phyloP scores from a whole-genome alignment of 2,113 vertebrate genomes.

The Prietella phreatophila region DNA sequence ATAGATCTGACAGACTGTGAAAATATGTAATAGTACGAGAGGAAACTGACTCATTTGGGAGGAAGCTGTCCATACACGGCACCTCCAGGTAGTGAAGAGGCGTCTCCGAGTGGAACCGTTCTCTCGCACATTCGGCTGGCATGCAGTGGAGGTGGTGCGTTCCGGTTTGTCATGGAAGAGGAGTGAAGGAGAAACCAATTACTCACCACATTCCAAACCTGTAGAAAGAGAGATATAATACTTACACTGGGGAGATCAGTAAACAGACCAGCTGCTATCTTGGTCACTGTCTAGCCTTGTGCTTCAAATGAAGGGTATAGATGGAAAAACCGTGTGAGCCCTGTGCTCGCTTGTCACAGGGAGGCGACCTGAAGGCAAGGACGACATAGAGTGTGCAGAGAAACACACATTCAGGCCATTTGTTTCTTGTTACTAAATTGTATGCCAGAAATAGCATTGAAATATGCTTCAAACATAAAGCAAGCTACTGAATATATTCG shows the following conservation, averaged over 20 bases:
- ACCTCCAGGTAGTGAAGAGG: slow-evolving; percentile 16
- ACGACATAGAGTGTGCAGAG: not conserved
- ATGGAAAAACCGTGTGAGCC: not conserved
- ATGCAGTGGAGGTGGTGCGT: not conserved
- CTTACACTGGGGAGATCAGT: slow-evolving; percentile 32
- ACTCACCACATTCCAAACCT: slow-evolving; percentile 24
- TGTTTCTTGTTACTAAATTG: not conserved
- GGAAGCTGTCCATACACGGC: slow-evolving; percentile 15
- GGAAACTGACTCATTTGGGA: slow-evolving; percentile 24
- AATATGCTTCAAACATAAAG: not conserved
- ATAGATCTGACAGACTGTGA: not conserved
- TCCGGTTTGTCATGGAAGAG: slow-evolving; percentile 18
- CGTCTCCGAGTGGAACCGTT: not conserved
- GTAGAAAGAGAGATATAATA: slow-evolving; percentile 17
- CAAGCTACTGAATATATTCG: not conserved
- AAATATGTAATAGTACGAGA: not conserved
- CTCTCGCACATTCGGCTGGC: not conserved
- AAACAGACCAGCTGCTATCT: slow-evolving; percentile 23
- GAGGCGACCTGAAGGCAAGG: slow-evolving; percentile 11
- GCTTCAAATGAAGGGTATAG: not conserved
- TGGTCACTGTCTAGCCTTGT: not conserved
- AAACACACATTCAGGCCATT: slow-evolving; percentile 3
- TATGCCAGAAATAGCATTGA: not conserved
- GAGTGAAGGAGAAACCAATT: slow-evolving; percentile 27
- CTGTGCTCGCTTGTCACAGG: not conserved